phyloP scores from a whole-genome alignment of 2,797 vertebrate species.

The Salarias fasciatus region DNA sequence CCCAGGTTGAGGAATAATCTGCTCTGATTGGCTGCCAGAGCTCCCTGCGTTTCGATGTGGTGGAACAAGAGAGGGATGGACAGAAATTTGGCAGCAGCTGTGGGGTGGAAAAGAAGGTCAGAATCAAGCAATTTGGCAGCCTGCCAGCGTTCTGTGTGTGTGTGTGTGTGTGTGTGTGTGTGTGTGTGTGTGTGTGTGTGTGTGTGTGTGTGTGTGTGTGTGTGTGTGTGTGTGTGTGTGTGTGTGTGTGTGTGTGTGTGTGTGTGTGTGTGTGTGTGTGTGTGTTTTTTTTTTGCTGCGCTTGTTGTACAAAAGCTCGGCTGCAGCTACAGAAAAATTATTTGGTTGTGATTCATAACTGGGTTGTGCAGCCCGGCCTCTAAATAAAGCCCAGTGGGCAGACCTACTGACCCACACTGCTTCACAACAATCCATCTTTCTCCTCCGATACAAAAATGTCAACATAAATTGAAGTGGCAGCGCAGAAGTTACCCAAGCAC shows the following conservation, averaged over 20 bases:
- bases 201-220: conserved; percentile 24
- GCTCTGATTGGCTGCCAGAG: conserved; percentile 51
- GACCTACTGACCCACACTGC: conserved; percentile 43
- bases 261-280: conserved; percentile 15
- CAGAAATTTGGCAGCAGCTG: conserved; percentile 74
- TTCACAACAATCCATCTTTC: conserved; percentile 31
- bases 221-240: conserved; percentile 7
- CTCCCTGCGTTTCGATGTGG: conserved; percentile 37
- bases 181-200: conserved; percentile 11
- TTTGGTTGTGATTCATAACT: conserved; percentile 50
- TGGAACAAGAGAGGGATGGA: conserved; percentile 49
- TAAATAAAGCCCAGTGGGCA: conserved; percentile 29
- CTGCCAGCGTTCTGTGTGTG: conserved; percentile 28
- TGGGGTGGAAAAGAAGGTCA: conserved; percentile 75
- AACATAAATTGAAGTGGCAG: neutral
- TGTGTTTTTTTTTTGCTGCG: conserved; percentile 9
- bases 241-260: conserved; percentile 20
- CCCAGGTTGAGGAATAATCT: conserved; percentile 36
- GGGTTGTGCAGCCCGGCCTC: conserved; percentile 18
- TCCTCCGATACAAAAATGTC: conserved; percentile 4
- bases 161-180: conserved; percentile 21
- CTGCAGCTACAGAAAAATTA: conserved; percentile 44
- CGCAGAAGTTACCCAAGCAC: neutral
- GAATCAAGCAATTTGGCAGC: conserved; percentile 57
- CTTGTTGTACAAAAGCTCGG: conserved; percentile 25